Evolutionary conservation across 2,113 vertebrate genomes (phyloP), one percentile per base, ranked within the genome.

Genomic region (Bubo scandiacus): DNA sequence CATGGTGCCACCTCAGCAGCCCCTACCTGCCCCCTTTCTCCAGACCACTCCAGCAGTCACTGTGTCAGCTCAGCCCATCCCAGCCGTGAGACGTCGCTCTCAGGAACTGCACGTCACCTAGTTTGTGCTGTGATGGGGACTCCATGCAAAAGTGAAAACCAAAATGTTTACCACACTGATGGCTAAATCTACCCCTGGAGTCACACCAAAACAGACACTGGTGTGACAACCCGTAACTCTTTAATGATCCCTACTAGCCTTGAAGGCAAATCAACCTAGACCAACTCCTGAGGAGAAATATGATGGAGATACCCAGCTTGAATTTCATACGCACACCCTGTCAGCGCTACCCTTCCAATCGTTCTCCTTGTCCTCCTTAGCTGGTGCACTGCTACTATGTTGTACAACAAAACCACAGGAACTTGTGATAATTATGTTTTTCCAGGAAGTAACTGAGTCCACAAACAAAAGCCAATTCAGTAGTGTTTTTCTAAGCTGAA

Each of bases 101-200:
- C 0, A 0, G 65, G 26, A 86, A 6, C 27, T 43, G 36, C 49
- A 21, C 0, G 0, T 32, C 43, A 10, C 7, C 2, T 12, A 36
- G 13, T 8, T 19, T 55, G 52, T 27, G 34, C 36, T 61, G 23
- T 4, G 25, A 29, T 17, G 15, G 4, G 30, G 12, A n/a, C 29
- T 26, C 27, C 1, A 2, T 4, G 20, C 32, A 71, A 88, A 59
- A 36, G 5, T 11, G 30, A 58, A 47, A 81, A 36, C 1, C 38
- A n/a, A 34, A 70, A 26, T 2, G 1, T 40, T 87, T 38, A 10
- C 8, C 55, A 59, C 55, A 7, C 13, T 17, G 9, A 61, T 34
- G 47, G 34, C 62, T 88, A 61, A 54, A 27, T 4, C n/a, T 38
- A 10, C 4, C 6, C 11, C 45, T 43, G 47, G 55, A 62, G 16